Evolutionary conservation across 2,113 vertebrate genomes (phyloP).

Genomic region (Chrysemys picta): DNA sequence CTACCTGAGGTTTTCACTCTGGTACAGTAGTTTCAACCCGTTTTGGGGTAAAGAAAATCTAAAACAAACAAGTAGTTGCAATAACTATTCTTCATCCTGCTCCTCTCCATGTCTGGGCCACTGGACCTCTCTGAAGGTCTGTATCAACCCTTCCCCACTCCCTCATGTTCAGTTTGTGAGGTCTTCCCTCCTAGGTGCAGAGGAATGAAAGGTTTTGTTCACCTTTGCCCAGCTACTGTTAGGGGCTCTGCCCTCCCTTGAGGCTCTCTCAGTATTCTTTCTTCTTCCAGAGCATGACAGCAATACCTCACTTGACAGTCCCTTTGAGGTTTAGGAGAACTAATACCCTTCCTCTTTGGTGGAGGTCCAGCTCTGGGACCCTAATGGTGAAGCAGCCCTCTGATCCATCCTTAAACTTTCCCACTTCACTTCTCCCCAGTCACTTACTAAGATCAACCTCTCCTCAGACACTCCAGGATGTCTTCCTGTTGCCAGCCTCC

Average conservation of each 20-base stretch:
- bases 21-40: background rate
- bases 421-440: background rate
- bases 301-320: fast-evolving
- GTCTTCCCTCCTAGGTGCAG: background rate
- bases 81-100: background rate
- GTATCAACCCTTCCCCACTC: background rate
- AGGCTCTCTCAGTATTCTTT: background rate
- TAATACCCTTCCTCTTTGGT: fast-evolving
- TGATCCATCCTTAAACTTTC: background rate
- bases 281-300: background rate
- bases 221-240: background rate
- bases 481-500: background rate
- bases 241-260: background rate
- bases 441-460: fast-evolving
- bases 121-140: background rate
- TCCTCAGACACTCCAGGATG: background rate
- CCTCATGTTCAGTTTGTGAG: background rate
- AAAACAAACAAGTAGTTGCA: background rate
- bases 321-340: fast-evolving
- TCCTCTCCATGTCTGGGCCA: background rate
- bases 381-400: background rate
- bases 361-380: background rate
- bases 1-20: background rate
- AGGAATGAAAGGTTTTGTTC: background rate
- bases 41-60: background rate